A percentile compares a stretch with the other conserved stretches of the same genome.
Conservation (phyloP, 1,140 invertebrate genomes). For the Drosophila pallidifrons region DNA sequence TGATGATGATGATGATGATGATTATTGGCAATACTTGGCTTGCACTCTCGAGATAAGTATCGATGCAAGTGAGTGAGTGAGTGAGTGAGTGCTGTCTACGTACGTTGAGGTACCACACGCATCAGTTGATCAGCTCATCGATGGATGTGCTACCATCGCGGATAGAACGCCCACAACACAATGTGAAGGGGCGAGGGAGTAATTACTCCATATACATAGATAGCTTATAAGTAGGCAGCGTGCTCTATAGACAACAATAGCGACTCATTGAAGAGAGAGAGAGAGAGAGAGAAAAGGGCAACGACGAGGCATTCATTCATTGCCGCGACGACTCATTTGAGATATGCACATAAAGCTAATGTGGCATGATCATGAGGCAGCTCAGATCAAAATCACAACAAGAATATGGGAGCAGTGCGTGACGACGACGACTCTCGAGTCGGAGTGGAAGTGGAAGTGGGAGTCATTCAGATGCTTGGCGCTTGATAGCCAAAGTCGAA, state of each 20-base stretch:
- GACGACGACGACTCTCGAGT: conserved; percentile 5
- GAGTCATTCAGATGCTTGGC: conserved; percentile 28
- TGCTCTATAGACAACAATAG: conserved; percentile 30
- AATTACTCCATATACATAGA: not conserved
- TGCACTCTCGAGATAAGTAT: not conserved
- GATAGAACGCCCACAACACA: conserved; percentile 20
- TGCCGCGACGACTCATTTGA: conserved; percentile 29
- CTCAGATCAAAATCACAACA: conserved; percentile 52
- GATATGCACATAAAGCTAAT: conserved; percentile 49
- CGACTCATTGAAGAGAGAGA: conserved; percentile 21
- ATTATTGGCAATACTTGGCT: not conserved
- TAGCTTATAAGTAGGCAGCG: conserved; percentile 4
- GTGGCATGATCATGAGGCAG: conserved; percentile 60
- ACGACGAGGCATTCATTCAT: conserved; percentile 8
- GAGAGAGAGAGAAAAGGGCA: not conserved
- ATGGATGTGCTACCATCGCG: not conserved
- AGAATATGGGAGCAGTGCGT: conserved; percentile 58
- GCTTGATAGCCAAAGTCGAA: conserved; percentile 28
- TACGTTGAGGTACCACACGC: conserved; percentile 5
- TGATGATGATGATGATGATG: not conserved
- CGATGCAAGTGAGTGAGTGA: not conserved
- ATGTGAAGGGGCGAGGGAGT: not conserved
- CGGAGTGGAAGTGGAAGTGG: conserved; percentile 4
- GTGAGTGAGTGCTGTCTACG: not conserved
- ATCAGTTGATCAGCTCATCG: conserved; percentile 7